Evolutionary conservation across 2,888 invertebrate species (phyloP).

Genomic region (Polyploca ridens): DNA sequence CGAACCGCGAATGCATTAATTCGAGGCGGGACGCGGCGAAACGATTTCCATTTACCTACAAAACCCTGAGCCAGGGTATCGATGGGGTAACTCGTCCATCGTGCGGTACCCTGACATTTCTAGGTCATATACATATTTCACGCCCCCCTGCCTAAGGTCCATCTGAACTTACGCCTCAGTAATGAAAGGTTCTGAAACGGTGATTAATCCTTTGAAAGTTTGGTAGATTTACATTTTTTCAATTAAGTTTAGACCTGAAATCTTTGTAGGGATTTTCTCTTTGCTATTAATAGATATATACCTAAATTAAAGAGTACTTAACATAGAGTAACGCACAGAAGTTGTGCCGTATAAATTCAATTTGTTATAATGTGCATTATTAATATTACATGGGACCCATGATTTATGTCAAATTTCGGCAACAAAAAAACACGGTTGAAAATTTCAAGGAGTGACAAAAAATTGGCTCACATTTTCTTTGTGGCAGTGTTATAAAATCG

Average conservation of each 20-base stretch:
- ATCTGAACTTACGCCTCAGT: neutral
- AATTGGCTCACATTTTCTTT: no score
- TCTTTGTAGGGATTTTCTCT: no score
- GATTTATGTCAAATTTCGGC: no score
- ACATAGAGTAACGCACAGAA: neutral
- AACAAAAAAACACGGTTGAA: no score
- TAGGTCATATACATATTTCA: conserved; percentile 6
- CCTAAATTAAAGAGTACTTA: neutral
- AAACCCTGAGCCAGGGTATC: neutral
- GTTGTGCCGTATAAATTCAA: no score
- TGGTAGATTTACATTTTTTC: neutral
- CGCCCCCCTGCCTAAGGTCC: neutral
- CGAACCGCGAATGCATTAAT: conserved; percentile 1
- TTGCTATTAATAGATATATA: no score
- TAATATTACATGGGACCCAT: no score
- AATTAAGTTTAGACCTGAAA: neutral
- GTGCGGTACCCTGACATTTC: neutral
- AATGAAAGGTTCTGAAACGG: neutral
- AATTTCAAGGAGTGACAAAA: no score
- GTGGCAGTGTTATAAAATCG: no score
- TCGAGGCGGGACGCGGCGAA: neutral
- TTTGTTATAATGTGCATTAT: no score
- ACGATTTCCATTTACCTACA: neutral
- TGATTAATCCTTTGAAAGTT: neutral
- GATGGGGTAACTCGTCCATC: neutral